Evolutionary conservation across 2,888 invertebrate genomes (phyloP).

Genomic region (Dichetophora obliterata): DNA sequence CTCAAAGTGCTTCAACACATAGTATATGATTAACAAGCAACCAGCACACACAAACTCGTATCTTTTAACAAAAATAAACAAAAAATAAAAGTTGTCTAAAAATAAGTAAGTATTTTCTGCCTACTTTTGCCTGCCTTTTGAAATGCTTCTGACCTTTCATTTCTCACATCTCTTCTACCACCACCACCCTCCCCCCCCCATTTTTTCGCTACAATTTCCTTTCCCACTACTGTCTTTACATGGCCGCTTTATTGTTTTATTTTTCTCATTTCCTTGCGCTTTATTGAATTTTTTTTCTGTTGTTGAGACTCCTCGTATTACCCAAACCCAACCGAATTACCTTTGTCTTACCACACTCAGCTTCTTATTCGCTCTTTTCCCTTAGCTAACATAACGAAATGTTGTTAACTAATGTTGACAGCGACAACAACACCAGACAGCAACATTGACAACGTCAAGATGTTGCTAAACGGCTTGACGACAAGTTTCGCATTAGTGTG

Average conservation of each 20-base stretch:
- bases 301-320: neutral
- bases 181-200: neutral
- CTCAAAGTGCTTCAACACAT: neutral
- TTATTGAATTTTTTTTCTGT: neutral
- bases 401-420: constrained; percentile 9
- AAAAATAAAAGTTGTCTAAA: neutral
- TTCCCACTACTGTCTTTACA: neutral
- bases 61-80: neutral
- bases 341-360: constrained; percentile 12
- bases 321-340: neutral
- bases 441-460: neutral
- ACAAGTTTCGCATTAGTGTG: neutral
- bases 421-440: neutral
- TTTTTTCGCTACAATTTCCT: neutral
- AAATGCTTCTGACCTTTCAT: neutral
- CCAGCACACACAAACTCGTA: neutral
- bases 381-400: neutral
- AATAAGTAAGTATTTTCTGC: neutral
- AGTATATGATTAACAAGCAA: neutral
- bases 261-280: neutral
- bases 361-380: neutral
- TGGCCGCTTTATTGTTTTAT: neutral
- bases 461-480: neutral
- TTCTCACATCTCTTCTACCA: neutral
- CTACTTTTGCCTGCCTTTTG: constrained; percentile 11